Percentiles rank a stretch among this genome's conserved stretches.
These are phyloP conservation scores for Spodoptera exigua DNA, from an alignment of 2,888 invertebrate genomes.

Conservation along the genomic window DNA sequence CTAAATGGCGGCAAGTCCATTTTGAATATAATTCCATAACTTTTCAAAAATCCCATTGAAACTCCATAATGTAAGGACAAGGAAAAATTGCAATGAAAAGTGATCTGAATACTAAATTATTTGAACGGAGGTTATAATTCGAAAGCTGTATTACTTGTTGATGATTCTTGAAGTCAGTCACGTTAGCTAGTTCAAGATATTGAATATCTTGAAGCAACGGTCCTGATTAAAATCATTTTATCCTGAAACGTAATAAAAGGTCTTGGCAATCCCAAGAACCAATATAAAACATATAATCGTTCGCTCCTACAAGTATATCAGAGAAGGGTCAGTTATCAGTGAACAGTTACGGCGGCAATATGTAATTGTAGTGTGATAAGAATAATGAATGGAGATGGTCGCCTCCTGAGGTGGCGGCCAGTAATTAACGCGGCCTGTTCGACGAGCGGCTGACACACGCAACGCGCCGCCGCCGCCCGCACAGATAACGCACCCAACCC, in stretches of 20 bases:
- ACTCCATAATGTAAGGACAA: too few relatives aligned
- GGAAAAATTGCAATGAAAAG: too few relatives aligned
- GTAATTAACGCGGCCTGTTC: conserved; percentile 68
- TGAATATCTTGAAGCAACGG: neutral
- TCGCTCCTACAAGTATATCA: conserved; percentile 51
- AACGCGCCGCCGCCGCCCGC: conserved; percentile 63
- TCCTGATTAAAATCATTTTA: neutral
- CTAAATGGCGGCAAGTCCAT: too few relatives aligned
- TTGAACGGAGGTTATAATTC: too few relatives aligned
- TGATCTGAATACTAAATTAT: too few relatives aligned
- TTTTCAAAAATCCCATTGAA: too few relatives aligned
- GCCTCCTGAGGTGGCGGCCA: conserved; percentile 56
- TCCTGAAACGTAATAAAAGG: conserved; percentile 5
- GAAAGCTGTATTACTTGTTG: neutral
- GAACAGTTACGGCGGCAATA: conserved; percentile 55
- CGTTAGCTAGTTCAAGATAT: too few relatives aligned
- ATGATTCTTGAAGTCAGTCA: neutral
- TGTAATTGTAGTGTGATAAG: conserved; percentile 69
- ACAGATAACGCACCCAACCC: conserved; percentile 81
- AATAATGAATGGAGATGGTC: conserved; percentile 55
- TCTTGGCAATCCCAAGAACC: conserved; percentile 19
- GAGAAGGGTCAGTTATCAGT: conserved; percentile 53
- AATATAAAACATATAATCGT: conserved; percentile 32
- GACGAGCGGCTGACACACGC: conserved; percentile 65
- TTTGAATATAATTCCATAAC: too few relatives aligned